These are phyloP conservation scores for Ferrisia virgata DNA, from an alignment of 2,888 invertebrate genomes.

Conservation along the genomic window DNA sequence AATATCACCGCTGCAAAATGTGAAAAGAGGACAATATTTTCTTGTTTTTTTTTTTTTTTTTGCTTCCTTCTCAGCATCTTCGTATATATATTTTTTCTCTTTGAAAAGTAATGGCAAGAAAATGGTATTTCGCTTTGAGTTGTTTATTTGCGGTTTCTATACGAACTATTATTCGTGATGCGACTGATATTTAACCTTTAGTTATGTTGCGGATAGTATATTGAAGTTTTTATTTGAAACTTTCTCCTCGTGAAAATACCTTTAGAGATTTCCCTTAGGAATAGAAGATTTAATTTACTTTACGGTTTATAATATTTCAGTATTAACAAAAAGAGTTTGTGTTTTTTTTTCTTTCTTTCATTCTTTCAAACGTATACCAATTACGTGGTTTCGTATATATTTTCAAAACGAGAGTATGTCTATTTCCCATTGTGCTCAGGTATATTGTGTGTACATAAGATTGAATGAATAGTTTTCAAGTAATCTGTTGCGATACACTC, in stretches of 20 bases:
- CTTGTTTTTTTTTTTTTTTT: neutral
- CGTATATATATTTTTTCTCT: neutral
- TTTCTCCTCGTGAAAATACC: conserved; percentile 19
- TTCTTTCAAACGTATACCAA: neutral
- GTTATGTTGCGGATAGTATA: conserved; percentile 27
- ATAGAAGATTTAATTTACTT: conserved; percentile 37
- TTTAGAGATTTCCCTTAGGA: conserved; percentile 35
- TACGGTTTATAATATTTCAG: conserved; percentile 37
- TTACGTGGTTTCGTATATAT: conserved; percentile 15
- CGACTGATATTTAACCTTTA: conserved; percentile 28
- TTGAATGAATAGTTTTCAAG: neutral
- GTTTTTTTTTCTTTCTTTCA: too few species aligned
- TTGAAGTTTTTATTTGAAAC: conserved; percentile 30
- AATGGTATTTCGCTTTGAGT: conserved; percentile 16
- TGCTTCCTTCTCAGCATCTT: too few species aligned
- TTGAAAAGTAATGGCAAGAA: conserved; percentile 10
- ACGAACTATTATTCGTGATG: conserved; percentile 27
- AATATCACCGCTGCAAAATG: neutral
- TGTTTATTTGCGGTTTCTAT: conserved; percentile 1
- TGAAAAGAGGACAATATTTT: conserved; percentile 14
- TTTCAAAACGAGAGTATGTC: neutral
- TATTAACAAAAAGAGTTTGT: conserved; percentile 33
- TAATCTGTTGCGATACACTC: neutral
- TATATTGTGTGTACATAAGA: neutral
- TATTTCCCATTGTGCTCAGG: neutral